phyloP scores from a whole-genome alignment of 30 jellyfish, hydroid and myxozoan genomes.

The Sanderia malayensis region DNA sequence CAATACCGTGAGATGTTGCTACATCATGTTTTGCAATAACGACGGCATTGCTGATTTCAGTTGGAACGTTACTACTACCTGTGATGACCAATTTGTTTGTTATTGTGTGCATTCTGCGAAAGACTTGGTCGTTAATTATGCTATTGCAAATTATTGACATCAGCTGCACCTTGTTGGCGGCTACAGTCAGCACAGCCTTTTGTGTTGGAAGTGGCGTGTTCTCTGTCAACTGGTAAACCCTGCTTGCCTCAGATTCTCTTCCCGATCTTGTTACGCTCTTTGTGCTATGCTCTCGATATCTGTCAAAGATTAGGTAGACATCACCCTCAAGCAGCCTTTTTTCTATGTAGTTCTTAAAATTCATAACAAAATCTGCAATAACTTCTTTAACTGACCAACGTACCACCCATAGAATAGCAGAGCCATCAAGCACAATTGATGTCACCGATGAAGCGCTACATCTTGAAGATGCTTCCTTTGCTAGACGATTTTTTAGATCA shows the following conservation, averaged over 20 bases:
- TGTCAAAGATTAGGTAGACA: background rate
- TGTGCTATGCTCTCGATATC: background rate
- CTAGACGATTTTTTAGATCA: background rate
- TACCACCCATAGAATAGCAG: background rate
- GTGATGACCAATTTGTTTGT: constrained; percentile 8
- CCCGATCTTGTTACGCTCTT: background rate
- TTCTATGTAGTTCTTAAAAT: background rate
- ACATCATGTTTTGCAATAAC: constrained; percentile 12
- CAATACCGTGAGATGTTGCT: constrained; percentile 13
- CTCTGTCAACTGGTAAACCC: background rate
- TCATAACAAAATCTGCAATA: background rate
- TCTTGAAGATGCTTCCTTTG: background rate
- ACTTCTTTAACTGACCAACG: background rate
- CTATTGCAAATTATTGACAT: background rate
- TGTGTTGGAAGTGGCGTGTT: background rate
- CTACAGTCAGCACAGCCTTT: background rate
- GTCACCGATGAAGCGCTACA: background rate
- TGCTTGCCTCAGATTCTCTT: background rate
- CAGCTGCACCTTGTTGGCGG: background rate
- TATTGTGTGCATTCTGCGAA: background rate
- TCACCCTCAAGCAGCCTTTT: background rate
- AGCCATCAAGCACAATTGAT: background rate
- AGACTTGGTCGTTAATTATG: too few species aligned
- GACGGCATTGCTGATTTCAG: constrained; percentile 7
- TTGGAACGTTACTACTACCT: constrained; percentile 6